A percentile compares a stretch with the other conserved stretches of the same genome.
These are phyloP conservation scores for Oligia strigilis DNA, from an alignment of 2,888 invertebrate genomes.

Conservation along the genomic window DNA sequence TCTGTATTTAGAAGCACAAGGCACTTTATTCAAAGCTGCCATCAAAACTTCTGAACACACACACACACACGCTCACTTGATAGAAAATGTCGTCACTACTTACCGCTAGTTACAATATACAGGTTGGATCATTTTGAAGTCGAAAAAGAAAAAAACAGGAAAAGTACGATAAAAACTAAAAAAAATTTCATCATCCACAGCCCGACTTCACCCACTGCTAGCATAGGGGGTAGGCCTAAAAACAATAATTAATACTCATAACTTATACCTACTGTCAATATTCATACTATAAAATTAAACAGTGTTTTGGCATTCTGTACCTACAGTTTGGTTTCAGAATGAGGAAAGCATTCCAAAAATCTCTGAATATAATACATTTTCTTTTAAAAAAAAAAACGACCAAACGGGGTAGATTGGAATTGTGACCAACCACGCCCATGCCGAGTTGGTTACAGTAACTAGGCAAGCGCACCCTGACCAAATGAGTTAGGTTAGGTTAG, in stretches of 20 bases:
- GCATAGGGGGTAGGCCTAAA: not conserved
- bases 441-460: not conserved
- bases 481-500: not conserved
- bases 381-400: not conserved
- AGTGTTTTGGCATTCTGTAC: not conserved
- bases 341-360: not conserved
- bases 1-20: not conserved
- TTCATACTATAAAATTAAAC: not conserved
- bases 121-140: not conserved
- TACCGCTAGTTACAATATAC: not conserved
- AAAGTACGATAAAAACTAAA: not conserved
- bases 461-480: not conserved
- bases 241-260: not conserved
- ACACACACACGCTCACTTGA: not conserved
- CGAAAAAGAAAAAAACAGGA: too few species aligned
- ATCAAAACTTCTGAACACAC: not conserved
- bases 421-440: not conserved
- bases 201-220: not conserved
- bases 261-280: not conserved
- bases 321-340: not conserved
- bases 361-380: not conserved
- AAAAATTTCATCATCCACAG: not conserved
- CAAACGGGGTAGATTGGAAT: not conserved
- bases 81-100: conserved; percentile 9
- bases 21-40: not conserved